Evolutionary conservation across 2,113 vertebrate genomes (phyloP), one percentile per base, ranked within the genome.

Genomic region (Melospiza melodia): DNA sequence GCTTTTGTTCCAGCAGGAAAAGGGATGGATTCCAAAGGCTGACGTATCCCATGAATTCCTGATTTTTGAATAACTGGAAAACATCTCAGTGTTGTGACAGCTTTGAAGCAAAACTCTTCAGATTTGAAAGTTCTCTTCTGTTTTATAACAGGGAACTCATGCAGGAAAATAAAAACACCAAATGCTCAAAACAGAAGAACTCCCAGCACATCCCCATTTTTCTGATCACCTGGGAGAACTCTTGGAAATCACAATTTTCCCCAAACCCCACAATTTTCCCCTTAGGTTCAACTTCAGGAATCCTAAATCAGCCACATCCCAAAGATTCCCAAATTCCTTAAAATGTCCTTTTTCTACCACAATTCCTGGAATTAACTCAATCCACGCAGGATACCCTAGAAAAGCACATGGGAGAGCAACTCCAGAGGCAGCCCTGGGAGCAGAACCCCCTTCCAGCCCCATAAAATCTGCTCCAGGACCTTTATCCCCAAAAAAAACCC

Each of bases 141-240:
- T 11, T 75, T 49, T 6, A 2, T 4, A 13, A 10, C 2, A 1
- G 10, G 14, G 33, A 13, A 13, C 7, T 19, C 4, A 0, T 0
- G 2, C 10, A 16, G 16, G 8, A 11, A 5, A 31, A 41, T 3
- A 33, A 41, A 81, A 81, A 5, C 6, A 18, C 2, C 4, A 4
- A 18, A 16, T 22, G 28, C 41, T 9, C 8, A 11, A 5, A 3
- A 2, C 8, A 19, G 46, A 51, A 41, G 2, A 19, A 43, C 5
- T 35, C 25, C 59, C 27, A 27, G 27, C 24, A 54, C 9, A 1
- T 11, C 57, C 35, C 51, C 12, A 15, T 3, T 51, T 59, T 48
- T 49, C 12, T 28, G 9, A 5, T 5, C 22, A 33, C 9, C 16
- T 55, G 55, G 43, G 8, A 37, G 10, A 48, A 37, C 19, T 31